These are phyloP conservation scores for Aplodontia rufa DNA, from an alignment of 2,113 vertebrate genomes.

Conservation along the genomic window DNA sequence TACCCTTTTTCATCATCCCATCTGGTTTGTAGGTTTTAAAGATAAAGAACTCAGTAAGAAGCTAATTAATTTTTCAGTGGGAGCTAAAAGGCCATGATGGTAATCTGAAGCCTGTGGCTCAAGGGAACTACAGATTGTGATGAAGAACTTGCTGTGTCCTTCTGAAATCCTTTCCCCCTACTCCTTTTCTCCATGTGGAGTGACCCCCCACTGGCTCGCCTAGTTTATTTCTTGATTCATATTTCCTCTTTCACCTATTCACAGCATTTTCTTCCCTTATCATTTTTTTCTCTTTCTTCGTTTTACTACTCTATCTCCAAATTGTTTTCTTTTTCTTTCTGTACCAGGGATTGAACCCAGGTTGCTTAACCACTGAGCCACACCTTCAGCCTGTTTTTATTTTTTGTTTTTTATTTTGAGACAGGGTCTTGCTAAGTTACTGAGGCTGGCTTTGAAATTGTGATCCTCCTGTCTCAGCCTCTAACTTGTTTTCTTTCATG, in stretches of 20 bases:
- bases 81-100: constrained; percentile 58
- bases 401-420: no score
- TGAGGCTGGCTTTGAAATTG: no score
- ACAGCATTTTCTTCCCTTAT: not conserved
- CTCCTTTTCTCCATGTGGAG: not conserved
- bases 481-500: not conserved
- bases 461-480: no score
- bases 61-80: constrained; percentile 68
- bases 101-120: constrained; percentile 66
- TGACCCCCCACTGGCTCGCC: not conserved
- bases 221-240: not conserved
- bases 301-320: not conserved
- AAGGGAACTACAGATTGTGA: not conserved
- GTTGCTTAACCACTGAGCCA: no score
- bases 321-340: constrained; percentile 31
- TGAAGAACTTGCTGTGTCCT: not conserved
- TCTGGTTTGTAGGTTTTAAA: constrained; percentile 1
- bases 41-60: constrained; percentile 53
- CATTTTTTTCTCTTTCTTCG: not conserved
- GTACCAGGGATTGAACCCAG: no score
- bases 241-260: not conserved
- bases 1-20: not conserved
- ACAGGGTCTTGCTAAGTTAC: no score
- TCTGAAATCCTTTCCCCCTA: not conserved
- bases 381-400: no score